Evolutionary conservation across 2,888 invertebrate species (phyloP).

Genomic region (Trissolcus brochymenae): DNA sequence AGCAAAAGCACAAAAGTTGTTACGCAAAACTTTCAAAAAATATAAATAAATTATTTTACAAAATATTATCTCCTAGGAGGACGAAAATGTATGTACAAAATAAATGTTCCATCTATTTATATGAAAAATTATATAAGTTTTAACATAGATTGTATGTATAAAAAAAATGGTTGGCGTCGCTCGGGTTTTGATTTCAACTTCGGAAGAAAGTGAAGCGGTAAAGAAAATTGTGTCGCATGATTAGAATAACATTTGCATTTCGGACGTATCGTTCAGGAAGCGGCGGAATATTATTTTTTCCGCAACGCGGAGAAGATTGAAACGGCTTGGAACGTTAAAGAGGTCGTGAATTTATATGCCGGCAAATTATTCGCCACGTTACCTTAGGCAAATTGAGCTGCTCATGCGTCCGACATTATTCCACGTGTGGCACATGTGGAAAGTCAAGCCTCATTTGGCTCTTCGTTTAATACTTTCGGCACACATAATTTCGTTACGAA

Average conservation of each 20-base stretch:
- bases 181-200: too few species aligned
- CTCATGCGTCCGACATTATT: slow-evolving; percentile 4
- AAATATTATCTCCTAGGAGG: too few species aligned
- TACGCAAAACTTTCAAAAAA: background rate
- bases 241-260: background rate
- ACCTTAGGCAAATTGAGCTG: background rate
- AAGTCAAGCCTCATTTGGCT: slow-evolving; percentile 13
- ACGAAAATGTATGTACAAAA: too few species aligned
- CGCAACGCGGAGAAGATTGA: background rate
- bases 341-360: slow-evolving; percentile 17
- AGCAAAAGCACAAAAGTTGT: background rate
- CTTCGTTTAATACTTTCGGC: slow-evolving; percentile 21
- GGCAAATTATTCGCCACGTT: slow-evolving; percentile 1
- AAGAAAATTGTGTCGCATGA: background rate
- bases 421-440: slow-evolving; percentile 7
- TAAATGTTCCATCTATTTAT: too few species aligned
- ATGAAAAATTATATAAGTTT: too few species aligned
- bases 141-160: too few species aligned
- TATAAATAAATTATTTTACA: too few species aligned
- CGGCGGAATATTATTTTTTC: background rate
- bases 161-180: too few species aligned
- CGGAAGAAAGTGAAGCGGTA: background rate
- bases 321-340: slow-evolving; percentile 2
- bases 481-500: slow-evolving; percentile 12
- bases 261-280: background rate